phyloP scores from a whole-genome alignment of 2,797 vertebrate species.

The Mycteria americana region DNA sequence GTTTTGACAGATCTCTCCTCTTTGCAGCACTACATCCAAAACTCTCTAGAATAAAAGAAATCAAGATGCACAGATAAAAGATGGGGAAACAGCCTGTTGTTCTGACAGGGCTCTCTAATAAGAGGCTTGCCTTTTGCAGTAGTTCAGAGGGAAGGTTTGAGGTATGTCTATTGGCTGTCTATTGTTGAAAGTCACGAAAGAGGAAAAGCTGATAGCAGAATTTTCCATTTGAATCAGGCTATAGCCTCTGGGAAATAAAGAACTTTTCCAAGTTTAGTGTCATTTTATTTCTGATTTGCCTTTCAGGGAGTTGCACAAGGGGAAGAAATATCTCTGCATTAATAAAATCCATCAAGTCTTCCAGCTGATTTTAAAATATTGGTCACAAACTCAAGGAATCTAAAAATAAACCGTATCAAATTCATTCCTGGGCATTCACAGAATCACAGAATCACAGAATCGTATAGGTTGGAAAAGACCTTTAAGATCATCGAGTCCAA shows the following conservation, averaged over 20 bases:
- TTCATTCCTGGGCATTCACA: slow-evolving; percentile 34
- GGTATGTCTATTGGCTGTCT: not conserved
- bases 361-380: slow-evolving; percentile 49
- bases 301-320: not conserved
- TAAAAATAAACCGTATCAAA: slow-evolving; percentile 66
- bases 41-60: not conserved
- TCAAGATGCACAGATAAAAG: not conserved
- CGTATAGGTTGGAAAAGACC: too few relatives aligned
- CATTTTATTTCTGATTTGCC: slow-evolving; percentile 30
- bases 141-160: not conserved
- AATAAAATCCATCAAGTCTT: slow-evolving; percentile 66
- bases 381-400: slow-evolving; percentile 32
- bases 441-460: too few relatives aligned
- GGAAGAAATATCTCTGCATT: not conserved
- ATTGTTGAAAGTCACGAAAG: not conserved
- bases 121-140: not conserved
- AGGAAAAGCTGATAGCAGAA: not conserved
- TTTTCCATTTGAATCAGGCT: slow-evolving; percentile 53
- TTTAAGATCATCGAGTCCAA: too few relatives aligned
- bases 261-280: slow-evolving; percentile 51
- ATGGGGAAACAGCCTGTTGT: not conserved
- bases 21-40: not conserved
- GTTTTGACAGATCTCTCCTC: not conserved
- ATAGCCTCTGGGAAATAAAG: slow-evolving; percentile 56
- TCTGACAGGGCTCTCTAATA: not conserved